phyloP scores from a whole-genome alignment of 23 tunicate genomes.

The Ascidia mentula region DNA sequence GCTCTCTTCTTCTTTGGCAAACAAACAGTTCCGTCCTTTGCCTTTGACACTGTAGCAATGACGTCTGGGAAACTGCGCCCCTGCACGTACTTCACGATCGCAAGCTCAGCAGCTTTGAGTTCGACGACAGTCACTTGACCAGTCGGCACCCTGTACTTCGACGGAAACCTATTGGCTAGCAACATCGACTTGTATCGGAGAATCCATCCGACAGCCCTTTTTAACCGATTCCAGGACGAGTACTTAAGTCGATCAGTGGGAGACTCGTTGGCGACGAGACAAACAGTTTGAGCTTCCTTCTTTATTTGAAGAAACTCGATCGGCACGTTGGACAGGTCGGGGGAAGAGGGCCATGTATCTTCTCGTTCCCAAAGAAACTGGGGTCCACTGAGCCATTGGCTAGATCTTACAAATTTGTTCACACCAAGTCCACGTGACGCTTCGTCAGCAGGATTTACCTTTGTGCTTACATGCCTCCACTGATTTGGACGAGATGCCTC shows the following conservation, averaged over 20 bases:
- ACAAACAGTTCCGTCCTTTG: background rate
- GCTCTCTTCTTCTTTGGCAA: background rate
- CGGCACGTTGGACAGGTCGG: background rate
- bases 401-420: background rate
- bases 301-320: background rate
- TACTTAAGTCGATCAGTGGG: background rate
- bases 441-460: background rate
- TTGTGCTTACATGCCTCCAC: background rate
- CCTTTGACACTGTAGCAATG: background rate
- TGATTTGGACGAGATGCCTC: background rate
- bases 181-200: constrained; percentile 5
- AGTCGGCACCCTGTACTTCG: background rate
- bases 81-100: background rate
- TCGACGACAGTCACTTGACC: constrained; percentile 1
- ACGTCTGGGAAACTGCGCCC: background rate
- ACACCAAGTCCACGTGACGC: constrained; percentile 3
- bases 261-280: background rate
- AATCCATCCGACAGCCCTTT: constrained; percentile 1
- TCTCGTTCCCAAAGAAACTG: constrained; percentile 9
- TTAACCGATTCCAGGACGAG: background rate
- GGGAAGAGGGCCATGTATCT: constrained; percentile 10
- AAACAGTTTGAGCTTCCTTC: too few relatives aligned
- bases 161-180: background rate
- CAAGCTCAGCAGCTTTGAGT: constrained; percentile 11
- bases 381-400: constrained; percentile 4